These are phyloP conservation scores for Melieria omissa DNA, from an alignment of 2,888 invertebrate species.

Conservation along the genomic window DNA sequence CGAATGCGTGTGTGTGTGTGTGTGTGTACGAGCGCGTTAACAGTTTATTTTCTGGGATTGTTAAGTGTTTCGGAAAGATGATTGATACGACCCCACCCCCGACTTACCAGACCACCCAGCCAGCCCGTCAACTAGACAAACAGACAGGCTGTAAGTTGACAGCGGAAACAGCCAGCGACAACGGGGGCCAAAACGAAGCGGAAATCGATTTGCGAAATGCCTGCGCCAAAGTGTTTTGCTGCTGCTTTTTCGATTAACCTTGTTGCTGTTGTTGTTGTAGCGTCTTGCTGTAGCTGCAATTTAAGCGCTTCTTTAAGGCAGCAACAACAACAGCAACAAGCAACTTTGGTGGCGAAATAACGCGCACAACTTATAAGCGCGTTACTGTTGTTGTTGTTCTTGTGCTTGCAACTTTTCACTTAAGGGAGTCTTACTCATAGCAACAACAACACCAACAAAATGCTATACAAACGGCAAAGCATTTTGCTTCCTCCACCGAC, in stretches of 20 bases:
- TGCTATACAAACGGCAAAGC: too few species aligned
- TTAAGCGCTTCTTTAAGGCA: neutral
- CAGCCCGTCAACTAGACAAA: neutral
- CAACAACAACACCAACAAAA: too few species aligned
- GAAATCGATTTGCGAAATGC: slow-evolving; percentile 17
- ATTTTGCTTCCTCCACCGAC: too few species aligned
- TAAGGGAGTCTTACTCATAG: slow-evolving; percentile 2
- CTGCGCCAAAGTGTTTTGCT: neutral
- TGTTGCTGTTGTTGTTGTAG: neutral
- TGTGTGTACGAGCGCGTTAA: neutral
- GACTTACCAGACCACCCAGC: neutral
- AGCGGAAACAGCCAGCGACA: neutral
- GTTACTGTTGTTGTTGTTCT: too few species aligned
- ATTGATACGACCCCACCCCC: slow-evolving; percentile 17
- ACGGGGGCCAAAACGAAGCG: slow-evolving; percentile 18
- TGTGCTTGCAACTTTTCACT: slow-evolving; percentile 9
- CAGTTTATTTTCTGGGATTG: slow-evolving; percentile 23
- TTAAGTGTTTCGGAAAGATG: slow-evolving; percentile 31
- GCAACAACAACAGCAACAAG: neutral
- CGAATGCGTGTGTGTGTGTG: too few species aligned
- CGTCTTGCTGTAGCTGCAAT: neutral
- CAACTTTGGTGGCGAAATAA: neutral
- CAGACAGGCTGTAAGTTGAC: neutral
- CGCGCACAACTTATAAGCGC: neutral
- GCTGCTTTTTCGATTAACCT: too few species aligned